Base-by-base conservation (phyloP, 2,113 vertebrate genomes). In the Orycteropus afer region DNA sequence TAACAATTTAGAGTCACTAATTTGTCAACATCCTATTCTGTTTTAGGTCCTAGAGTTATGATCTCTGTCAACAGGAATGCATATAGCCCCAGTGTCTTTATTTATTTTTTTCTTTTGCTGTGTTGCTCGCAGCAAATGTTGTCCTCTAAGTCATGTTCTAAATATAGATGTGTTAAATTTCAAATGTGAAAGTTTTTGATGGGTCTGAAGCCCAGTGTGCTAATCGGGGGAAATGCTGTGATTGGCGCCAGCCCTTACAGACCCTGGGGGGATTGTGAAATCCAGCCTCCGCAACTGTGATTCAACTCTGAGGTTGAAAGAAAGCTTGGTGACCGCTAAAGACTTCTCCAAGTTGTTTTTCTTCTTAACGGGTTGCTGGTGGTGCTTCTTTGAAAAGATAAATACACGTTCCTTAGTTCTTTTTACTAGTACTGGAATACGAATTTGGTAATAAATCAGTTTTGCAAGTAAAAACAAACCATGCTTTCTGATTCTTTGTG, bases 81-180 rank as follows among this genome's bases (percentile, higher is more conserved):
- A 40, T 82, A 91, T 1, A 92, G 71, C 65, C 53, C 32, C 15
- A 4, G 37, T 86, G 76, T 37, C 82, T 93, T 97, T 95, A n/a
- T n/a, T n/a, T n/a, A n/a, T 95, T 93, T 89, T 96, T 96, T 95
- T 34, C 93, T 92, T 95, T 93, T 94, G 49, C 90, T 29, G 7
- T 83, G 97, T 97, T 96, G 81, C 93, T 82, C 97, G 97, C 96
- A 95, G 78, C 71, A 97, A 94, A 95, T 93, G 97, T 93, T 96
- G 96, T 97, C 96, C 94, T 94, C 47, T 57, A 96, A 96, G 97
- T 97, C 97, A 96, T 85, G 71, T 49, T 97, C 98, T 98, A 98
- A 98, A 98, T 98, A 97, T 98, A 98, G 98, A 98, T 95, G 95
- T 97, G 96, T 96, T 98, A 96, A 97, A 88, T 98, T 98, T 98